Evolutionary conservation across 2,888 invertebrate genomes (phyloP).

Genomic region (Fissipunctia ypsillon): DNA sequence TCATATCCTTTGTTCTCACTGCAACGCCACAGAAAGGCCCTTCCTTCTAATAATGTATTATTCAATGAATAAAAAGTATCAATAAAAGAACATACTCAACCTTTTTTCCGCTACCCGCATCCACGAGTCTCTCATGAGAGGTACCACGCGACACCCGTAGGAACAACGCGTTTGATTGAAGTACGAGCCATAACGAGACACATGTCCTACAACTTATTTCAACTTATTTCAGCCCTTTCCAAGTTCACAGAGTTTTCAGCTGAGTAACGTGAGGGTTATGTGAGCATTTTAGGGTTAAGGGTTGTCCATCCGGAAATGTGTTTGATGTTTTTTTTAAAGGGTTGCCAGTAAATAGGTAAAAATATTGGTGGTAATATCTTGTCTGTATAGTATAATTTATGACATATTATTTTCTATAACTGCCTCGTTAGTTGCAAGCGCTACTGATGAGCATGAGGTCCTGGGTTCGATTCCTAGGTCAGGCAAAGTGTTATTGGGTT

Average conservation of each 20-base stretch:
- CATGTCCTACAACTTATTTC: conserved; percentile 45
- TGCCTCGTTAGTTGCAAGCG: too few relatives aligned
- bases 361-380: background rate
- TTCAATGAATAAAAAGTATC: background rate
- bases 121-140: background rate
- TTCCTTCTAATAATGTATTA: background rate
- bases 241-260: conserved; percentile 28
- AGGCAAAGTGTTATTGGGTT: too few relatives aligned
- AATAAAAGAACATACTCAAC: background rate
- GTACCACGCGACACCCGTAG: conserved; percentile 19
- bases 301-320: conserved; percentile 22
- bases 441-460: too few relatives aligned
- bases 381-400: background rate
- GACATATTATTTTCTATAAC: too few relatives aligned
- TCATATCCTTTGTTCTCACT: background rate
- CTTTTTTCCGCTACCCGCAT: background rate
- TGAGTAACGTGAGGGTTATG: conserved; percentile 29
- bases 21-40: background rate
- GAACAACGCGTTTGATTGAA: conserved; percentile 32
- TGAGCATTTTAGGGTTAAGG: conserved; percentile 15
- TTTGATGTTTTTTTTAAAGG: conserved; percentile 15
- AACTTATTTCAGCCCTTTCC: conserved; percentile 39
- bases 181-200: conserved; percentile 33
- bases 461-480: too few relatives aligned
- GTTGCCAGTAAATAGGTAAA: background rate